phyloP scores from a whole-genome alignment of 2,113 vertebrate genomes.

The Hylia prasina region DNA sequence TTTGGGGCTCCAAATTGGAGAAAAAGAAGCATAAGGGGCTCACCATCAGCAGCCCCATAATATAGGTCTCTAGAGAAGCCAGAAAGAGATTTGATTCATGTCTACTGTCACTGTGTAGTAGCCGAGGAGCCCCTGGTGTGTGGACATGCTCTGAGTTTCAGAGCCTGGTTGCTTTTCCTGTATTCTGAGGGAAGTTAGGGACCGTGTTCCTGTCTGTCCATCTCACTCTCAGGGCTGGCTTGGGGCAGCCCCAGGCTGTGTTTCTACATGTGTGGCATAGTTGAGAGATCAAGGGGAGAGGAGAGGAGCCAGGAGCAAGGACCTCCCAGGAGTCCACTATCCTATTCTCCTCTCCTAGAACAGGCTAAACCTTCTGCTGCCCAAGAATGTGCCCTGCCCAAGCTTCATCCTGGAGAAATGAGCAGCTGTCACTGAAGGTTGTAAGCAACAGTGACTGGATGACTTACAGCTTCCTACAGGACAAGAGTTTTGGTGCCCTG shows the following conservation, averaged over 20 bases:
- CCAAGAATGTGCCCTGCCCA: background rate
- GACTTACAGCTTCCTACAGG: background rate
- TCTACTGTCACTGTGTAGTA: background rate
- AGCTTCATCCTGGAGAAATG: background rate
- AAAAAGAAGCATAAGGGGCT: background rate
- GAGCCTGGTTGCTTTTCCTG: rapidly evolving
- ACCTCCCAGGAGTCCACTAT: background rate
- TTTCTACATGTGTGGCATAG: background rate
- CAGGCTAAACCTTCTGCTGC: background rate
- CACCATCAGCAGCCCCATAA: background rate
- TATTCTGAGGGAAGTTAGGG: background rate
- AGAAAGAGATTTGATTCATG: background rate
- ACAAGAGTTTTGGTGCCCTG: background rate
- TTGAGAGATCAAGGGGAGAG: background rate
- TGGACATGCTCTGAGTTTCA: background rate
- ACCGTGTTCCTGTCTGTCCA: rapidly evolving
- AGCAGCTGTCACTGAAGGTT: background rate
- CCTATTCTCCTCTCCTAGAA: background rate
- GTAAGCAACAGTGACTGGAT: background rate
- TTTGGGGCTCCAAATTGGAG: background rate
- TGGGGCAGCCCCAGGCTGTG: background rate
- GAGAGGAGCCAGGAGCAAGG: rapidly evolving
- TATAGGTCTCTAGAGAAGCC: background rate
- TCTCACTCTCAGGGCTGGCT: background rate
- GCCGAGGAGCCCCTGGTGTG: background rate